A percentile compares a stretch with the other conserved stretches of the same genome.
Conservation (phyloP, 2,113 vertebrate species). For the Hippocampus comes region DNA sequence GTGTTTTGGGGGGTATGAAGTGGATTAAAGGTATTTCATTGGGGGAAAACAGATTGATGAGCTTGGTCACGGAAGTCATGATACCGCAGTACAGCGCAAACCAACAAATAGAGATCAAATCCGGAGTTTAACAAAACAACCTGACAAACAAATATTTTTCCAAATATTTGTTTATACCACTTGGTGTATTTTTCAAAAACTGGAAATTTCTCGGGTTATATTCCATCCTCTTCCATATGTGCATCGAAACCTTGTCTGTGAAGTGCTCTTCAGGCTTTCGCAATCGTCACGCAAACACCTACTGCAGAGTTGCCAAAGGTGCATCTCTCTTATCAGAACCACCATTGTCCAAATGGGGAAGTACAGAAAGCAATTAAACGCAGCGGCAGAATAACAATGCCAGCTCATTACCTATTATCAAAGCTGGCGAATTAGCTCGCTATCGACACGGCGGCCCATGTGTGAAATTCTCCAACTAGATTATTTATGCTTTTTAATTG, state of each 20-base stretch:
- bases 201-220: neutral
- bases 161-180: too few species aligned
- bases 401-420: conserved; percentile 79
- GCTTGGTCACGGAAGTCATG: too few species aligned
- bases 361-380: conserved; percentile 80
- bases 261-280: conserved; percentile 74
- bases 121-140: too few species aligned
- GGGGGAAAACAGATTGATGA: too few species aligned
- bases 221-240: neutral
- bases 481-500: conserved; percentile 79
- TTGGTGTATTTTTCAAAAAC: neutral
- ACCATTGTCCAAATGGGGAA: conserved; percentile 76
- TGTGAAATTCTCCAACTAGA: conserved; percentile 74
- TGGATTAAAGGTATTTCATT: too few species aligned
- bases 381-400: conserved; percentile 74
- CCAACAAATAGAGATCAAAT: neutral
- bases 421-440: conserved; percentile 77
- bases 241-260: conserved; percentile 17
- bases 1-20: too few species aligned
- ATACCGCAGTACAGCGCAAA: too few species aligned
- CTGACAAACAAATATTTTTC: neutral
- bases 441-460: conserved; percentile 65
- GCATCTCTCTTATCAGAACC: conserved; percentile 75
- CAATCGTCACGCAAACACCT: conserved; percentile 73
- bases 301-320: conserved; percentile 72